Base-by-base conservation (phyloP, 2,797 vertebrate genomes). In the Myripristis murdjan region DNA sequence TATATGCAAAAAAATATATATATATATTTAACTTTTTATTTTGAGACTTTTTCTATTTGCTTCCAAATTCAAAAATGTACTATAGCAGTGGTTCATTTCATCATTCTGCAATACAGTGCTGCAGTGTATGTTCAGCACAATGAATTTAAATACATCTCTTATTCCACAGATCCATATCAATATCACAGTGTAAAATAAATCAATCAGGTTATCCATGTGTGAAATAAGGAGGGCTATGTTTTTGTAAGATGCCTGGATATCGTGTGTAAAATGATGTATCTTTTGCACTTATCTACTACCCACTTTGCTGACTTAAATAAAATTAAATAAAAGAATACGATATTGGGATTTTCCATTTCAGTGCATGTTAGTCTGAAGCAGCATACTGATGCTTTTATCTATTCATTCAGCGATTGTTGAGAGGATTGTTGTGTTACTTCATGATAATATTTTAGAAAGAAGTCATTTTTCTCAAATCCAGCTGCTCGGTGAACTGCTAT, bases 311-410 rank as follows among this genome's bases (percentile, higher is more conserved):
- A 58, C 67, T 71, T 11, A 18, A n/a, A n/a, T n/a, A n/a, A n/a
- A n/a, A n/a, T n/a, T n/a, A 58, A 57, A 46, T 24, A 24, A 54
- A 12, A 26, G 15, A 31, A 41, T 23, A 44, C 49, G 23, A 63
- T 44, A 35, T 22, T 60, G 7, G 48, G n/a, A 70, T 73, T 68
- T 57, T 71, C 23, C n/a, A 57, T 47, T 68, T n/a, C 66, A 58
- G 14, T 20, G 11, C 52, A 14, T 37, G 5, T 5, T 5, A 37
- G 1, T 55, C 23, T 60, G n/a, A 51, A 44, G 12, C 22, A 15
- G 7, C 8, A 1, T 16, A 14, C 14, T 23, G 28, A 18, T 1
- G 46, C 26, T n/a, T n/a, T 24, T 6, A 22, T 41, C n/a, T 16
- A 8, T 22, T 26, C 18, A 43, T 14, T 47, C 8, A 20, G 18